Evolutionary conservation across 92 coral and sea anemone species (phyloP).

Genomic region (Bergia sp.): DNA sequence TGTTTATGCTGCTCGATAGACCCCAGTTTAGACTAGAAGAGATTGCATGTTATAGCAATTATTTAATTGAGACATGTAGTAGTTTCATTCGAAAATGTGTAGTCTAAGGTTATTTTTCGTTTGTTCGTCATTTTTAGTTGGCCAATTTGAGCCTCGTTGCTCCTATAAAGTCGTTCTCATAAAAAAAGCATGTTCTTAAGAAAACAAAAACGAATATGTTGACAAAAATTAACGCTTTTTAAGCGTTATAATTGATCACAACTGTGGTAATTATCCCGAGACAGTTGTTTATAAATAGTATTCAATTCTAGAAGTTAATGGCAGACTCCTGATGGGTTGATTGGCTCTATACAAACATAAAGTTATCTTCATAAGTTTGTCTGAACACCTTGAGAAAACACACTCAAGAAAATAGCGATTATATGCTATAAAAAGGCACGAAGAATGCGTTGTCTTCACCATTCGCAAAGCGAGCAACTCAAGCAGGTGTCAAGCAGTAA

Average conservation of each 20-base stretch:
- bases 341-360: background rate
- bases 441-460: background rate
- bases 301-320: background rate
- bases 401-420: background rate
- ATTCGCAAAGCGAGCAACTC: background rate
- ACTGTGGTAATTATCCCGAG: background rate
- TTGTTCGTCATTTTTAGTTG: too few species aligned
- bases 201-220: background rate
- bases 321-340: background rate
- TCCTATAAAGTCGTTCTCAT: too few species aligned
- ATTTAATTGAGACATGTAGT: too few species aligned
- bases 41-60: too few species aligned
- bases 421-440: background rate
- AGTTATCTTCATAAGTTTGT: too few species aligned
- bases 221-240: background rate
- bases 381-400: background rate
- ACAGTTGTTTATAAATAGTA: background rate
- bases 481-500: background rate
- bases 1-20: too few species aligned
- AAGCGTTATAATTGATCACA: background rate
- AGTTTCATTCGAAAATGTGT: too few species aligned
- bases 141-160: too few species aligned
- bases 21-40: too few species aligned
- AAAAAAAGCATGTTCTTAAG: background rate
- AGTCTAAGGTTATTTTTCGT: too few species aligned